A percentile compares a stretch with the other conserved stretches of the same genome.
Conservation (phyloP, 2,888 invertebrate genomes). For the Graphium colonna region DNA sequence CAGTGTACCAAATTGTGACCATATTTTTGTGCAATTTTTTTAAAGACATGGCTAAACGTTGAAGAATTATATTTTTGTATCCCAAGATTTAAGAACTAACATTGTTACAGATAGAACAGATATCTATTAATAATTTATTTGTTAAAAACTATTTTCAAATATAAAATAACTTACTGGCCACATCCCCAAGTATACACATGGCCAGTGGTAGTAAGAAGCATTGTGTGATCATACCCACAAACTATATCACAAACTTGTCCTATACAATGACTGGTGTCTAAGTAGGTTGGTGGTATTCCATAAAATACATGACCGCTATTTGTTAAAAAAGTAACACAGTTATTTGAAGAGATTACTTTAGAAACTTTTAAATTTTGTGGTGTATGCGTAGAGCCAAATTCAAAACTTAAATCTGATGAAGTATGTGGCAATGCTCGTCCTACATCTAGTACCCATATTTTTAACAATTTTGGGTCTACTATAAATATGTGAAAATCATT, state of each 20-base stretch:
- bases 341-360: conserved; percentile 45
- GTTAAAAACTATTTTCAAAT: too few relatives aligned
- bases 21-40: too few relatives aligned
- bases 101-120: too few relatives aligned
- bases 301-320: conserved; percentile 67
- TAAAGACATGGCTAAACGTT: too few relatives aligned
- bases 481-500: conserved; percentile 54
- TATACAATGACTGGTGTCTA: conserved; percentile 74
- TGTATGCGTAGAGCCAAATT: too few relatives aligned
- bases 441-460: conserved; percentile 45
- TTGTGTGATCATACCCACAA: conserved; percentile 90
- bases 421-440: conserved; percentile 27
- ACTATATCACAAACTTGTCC: conserved; percentile 81
- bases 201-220: conserved; percentile 85
- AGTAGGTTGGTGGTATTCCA: conserved; percentile 79
- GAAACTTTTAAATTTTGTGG: conserved; percentile 37
- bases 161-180: conserved; percentile 82
- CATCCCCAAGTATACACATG: conserved; percentile 90
- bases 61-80: too few relatives aligned
- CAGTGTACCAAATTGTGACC: too few relatives aligned
- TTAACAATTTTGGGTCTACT: conserved; percentile 37
- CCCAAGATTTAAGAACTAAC: too few relatives aligned
- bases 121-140: too few relatives aligned
- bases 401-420: too few relatives aligned
- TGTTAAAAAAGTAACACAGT: conserved; percentile 50